phyloP scores from a whole-genome alignment of 2,113 vertebrate species.

The Eonycteris spelaea region DNA sequence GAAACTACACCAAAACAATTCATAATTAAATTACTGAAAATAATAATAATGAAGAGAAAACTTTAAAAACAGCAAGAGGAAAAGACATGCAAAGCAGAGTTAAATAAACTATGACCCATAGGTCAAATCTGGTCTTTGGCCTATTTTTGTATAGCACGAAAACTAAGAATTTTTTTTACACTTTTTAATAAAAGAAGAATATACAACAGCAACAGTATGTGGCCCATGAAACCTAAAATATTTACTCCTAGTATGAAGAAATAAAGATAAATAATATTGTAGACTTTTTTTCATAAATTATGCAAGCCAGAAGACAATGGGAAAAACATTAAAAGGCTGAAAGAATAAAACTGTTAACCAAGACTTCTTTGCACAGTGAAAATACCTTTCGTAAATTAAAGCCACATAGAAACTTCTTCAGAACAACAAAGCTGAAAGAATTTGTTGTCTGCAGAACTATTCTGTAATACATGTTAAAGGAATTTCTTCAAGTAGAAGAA shows the following conservation, averaged over 20 bases:
- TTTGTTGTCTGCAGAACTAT: background rate
- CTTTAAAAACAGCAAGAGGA: background rate
- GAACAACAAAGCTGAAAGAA: background rate
- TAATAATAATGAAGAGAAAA: background rate
- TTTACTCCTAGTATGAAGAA: background rate
- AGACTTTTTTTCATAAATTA: background rate
- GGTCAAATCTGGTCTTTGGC: background rate
- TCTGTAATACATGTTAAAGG: background rate
- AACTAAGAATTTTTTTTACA: background rate
- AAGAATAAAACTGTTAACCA: background rate
- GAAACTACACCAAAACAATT: background rate
- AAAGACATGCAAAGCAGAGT: background rate
- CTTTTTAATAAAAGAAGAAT: background rate
- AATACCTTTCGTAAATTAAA: background rate
- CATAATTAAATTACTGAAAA: background rate
- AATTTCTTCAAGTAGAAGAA: background rate
- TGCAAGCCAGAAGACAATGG: background rate
- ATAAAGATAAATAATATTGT: background rate
- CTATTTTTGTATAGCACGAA: background rate
- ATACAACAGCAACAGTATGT: background rate
- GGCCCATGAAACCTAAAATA: background rate
- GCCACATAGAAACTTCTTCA: background rate
- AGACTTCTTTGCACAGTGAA: background rate
- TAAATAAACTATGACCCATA: background rate
- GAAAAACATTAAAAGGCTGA: background rate